These are phyloP conservation scores for Brienomyrus longianalis DNA, from an alignment of 2,113 vertebrate genomes.

Conservation along the genomic window DNA sequence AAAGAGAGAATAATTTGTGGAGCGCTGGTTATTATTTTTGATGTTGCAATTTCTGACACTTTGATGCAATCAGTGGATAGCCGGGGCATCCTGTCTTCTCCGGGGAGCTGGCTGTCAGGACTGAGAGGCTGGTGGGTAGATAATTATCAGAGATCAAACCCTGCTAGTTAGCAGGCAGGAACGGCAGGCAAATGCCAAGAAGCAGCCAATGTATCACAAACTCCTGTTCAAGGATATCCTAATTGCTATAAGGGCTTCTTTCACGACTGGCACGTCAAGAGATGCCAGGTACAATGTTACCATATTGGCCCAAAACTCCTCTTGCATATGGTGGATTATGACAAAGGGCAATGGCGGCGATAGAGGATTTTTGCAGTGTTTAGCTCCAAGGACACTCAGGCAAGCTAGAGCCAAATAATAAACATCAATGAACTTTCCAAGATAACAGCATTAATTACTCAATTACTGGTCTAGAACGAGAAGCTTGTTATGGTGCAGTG, in stretches of 20 bases:
- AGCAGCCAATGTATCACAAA: slow-evolving; percentile 90
- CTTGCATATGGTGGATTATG: slow-evolving; percentile 63
- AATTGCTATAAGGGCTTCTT: slow-evolving; percentile 98
- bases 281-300: slow-evolving; percentile 79
- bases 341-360: slow-evolving; percentile 51
- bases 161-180: slow-evolving; percentile 77
- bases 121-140: slow-evolving; percentile 74
- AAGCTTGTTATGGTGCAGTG: background rate
- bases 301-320: slow-evolving; percentile 52
- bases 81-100: slow-evolving; percentile 63
- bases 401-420: background rate
- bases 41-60: slow-evolving; percentile 79
- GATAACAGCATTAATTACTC: slow-evolving; percentile 2
- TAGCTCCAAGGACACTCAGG: slow-evolving; percentile 19
- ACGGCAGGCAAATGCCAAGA: slow-evolving; percentile 73
- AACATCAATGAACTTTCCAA: background rate
- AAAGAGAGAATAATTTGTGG: slow-evolving; percentile 59
- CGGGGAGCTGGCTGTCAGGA: slow-evolving; percentile 75
- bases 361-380: slow-evolving; percentile 32
- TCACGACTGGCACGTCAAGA: slow-evolving; percentile 84
- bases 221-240: slow-evolving; percentile 97
- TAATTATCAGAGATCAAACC: slow-evolving; percentile 94
- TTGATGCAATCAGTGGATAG: slow-evolving; percentile 69
- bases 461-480: background rate
- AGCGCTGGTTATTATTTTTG: slow-evolving; percentile 79